Evolutionary conservation across 2,888 invertebrate species (phyloP).

Genomic region (Hydropsyche betteni): DNA sequence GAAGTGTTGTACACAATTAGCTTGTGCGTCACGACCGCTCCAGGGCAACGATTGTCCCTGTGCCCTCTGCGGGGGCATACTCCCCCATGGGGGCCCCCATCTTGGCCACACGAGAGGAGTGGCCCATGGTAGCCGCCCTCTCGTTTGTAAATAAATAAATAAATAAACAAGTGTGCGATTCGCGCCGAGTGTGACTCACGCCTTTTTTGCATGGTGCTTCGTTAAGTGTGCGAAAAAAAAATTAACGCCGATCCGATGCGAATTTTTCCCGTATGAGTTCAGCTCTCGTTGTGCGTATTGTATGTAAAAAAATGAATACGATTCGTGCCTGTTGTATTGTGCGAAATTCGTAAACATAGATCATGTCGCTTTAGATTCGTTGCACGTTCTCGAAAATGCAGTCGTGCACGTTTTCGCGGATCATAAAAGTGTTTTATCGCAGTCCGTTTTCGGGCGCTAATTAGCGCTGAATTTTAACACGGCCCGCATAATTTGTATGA

Average conservation of each 20-base stretch:
- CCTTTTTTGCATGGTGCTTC: constrained; percentile 4
- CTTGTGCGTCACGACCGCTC: background rate
- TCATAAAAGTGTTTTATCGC: background rate
- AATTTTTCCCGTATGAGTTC: no score
- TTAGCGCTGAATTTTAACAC: constrained; percentile 8
- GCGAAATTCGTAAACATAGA: no score
- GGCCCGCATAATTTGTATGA: background rate
- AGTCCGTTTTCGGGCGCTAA: constrained; percentile 5
- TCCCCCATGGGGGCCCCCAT: constrained; percentile 15
- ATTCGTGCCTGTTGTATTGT: no score
- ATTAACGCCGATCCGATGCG: background rate
- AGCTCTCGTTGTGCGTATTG: no score
- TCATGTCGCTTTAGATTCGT: no score
- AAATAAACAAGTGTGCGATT: background rate
- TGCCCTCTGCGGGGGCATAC: background rate
- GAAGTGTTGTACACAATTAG: background rate
- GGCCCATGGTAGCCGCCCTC: background rate
- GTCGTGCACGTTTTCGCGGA: background rate
- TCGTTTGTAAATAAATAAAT: background rate
- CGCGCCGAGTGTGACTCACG: background rate
- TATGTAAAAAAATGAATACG: no score
- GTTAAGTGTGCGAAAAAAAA: constrained; percentile 11
- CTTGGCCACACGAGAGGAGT: no score
- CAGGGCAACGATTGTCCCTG: background rate
- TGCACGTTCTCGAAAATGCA: background rate